Percentiles rank a stretch among this genome's conserved stretches.
Evolutionary conservation across 2,113 vertebrate species (phyloP).

Genomic region (Larimichthys polyactis): DNA sequence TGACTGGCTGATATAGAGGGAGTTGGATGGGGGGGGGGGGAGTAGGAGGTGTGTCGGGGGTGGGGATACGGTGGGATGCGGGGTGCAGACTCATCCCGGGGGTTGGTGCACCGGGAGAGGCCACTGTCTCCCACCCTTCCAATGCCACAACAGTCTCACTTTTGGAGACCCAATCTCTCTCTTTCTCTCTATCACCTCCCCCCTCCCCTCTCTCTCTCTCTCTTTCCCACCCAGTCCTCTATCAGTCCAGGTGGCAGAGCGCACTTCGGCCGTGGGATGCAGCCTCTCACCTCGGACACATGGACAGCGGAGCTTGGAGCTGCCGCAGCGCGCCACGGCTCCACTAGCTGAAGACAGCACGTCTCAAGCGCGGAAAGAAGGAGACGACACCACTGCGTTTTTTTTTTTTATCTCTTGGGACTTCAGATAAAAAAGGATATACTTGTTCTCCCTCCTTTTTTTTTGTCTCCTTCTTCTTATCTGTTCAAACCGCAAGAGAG

Average conservation of each 20-base stretch:
- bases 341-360: constrained; percentile 75
- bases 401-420: constrained; percentile 47
- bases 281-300: constrained; percentile 84
- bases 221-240: constrained; percentile 36
- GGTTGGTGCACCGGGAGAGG: constrained; percentile 39
- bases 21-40: neutral
- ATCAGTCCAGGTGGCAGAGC: constrained; percentile 83
- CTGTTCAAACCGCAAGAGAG: constrained; percentile 42
- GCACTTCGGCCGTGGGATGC: constrained; percentile 87
- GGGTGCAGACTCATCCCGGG: constrained; percentile 37
- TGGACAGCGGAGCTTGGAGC: constrained; percentile 83
- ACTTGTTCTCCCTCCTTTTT: constrained; percentile 13
- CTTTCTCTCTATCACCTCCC: constrained; percentile 15
- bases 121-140: constrained; percentile 79
- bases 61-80: constrained; percentile 9
- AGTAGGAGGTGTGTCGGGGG: constrained; percentile 29
- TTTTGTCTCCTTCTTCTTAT: neutral
- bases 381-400: constrained; percentile 49
- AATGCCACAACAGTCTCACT: constrained; percentile 83
- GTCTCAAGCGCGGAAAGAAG: constrained; percentile 58
- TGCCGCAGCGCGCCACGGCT: constrained; percentile 82
- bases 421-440: constrained; percentile 67
- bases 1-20: neutral
- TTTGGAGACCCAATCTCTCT: constrained; percentile 78
- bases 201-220: constrained; percentile 1